Evolutionary conservation across 2,113 vertebrate genomes (phyloP), one percentile per base, ranked within the genome.

Genomic region (Choloepus hoffmanni): DNA sequence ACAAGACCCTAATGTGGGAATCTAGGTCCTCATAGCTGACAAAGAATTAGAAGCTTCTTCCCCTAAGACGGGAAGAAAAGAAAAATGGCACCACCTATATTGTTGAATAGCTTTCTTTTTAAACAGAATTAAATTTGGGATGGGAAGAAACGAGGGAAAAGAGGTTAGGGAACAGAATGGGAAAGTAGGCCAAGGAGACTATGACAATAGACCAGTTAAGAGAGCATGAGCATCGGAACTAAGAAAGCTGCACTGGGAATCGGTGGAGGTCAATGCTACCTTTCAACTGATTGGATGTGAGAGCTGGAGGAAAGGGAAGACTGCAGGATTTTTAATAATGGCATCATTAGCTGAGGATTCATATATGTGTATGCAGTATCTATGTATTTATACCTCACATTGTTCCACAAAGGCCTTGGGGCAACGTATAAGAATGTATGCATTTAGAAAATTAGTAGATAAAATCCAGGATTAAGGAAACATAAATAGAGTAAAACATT

Each of bases 71-170:
- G 40, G 55, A 26, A 97, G 62, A 81, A 11, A 40, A 92, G 73
- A 43, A 73, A 85, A 72, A 40, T 40, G 63, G n/a, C 5, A 93
- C 18, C 12, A 72, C 45, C 45, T 14, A 1, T 79, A 68, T 43
- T 89, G 85, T 36, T 62, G 48, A 89, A 23, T n/a, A 19, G 43
- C 43, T 72, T 91, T 85, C 21, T 92, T 72, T 91, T 63, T 45
- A 83, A 97, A 87, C 26, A 89, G 55, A 94, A 96, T 89, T 93
- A 40, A 82, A 77, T 62, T 91, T 60, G 28, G 28, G 11, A 18
- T 72, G 23, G 45, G 81, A 95, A 86, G 82, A 94, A 88, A 70
- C 13, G 26, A 60, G 67, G 43, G 58, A 85, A 65, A 93, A 92
- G 43, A 78, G 43, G 26, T 18, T 16, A 83, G 40, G 63, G 21